Evolutionary conservation across 2,113 vertebrate genomes (phyloP).

Genomic region (Spea bombifrons): DNA sequence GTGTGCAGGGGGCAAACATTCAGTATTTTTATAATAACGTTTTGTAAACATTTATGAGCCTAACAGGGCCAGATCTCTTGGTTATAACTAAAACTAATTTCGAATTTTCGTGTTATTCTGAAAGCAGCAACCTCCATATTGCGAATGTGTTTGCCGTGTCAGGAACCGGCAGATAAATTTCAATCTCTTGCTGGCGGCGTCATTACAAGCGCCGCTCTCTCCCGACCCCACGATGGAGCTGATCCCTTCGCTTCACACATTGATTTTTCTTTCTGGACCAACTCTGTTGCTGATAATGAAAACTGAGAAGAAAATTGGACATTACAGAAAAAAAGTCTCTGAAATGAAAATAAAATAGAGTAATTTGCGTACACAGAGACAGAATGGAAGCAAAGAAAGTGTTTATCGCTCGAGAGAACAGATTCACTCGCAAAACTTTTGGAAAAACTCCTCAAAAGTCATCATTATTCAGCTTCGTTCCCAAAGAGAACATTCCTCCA

Average conservation of each 20-base stretch:
- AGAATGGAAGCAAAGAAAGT: conserved; percentile 9
- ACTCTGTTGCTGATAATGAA: conserved; percentile 29
- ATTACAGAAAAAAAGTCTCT: conserved; percentile 31
- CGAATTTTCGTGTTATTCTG: neutral
- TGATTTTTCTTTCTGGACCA: conserved; percentile 18
- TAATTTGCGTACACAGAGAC: conserved; percentile 30
- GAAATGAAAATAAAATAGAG: conserved; percentile 30
- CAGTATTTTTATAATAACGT: too few relatives aligned
- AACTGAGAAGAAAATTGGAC: conserved; percentile 32
- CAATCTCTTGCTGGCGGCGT: conserved; percentile 10
- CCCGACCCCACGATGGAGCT: neutral
- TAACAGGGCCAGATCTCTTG: too few relatives aligned
- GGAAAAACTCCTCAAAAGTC: too few relatives aligned
- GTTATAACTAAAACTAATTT: too few relatives aligned
- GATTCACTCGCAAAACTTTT: too few relatives aligned
- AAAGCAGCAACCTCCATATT: neutral
- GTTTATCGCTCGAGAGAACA: conserved; percentile 12
- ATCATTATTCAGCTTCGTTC: too few relatives aligned
- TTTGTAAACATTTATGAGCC: too few relatives aligned
- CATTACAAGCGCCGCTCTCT: neutral
- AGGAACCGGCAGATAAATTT: conserved; percentile 10
- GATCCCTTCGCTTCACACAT: conserved; percentile 9
- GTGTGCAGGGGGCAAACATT: too few relatives aligned
- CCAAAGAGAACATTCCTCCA: too few relatives aligned
- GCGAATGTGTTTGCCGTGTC: neutral